These are phyloP conservation scores for Muntiacus muntjak DNA, from an alignment of 2,113 vertebrate genomes.

Conservation along the genomic window DNA sequence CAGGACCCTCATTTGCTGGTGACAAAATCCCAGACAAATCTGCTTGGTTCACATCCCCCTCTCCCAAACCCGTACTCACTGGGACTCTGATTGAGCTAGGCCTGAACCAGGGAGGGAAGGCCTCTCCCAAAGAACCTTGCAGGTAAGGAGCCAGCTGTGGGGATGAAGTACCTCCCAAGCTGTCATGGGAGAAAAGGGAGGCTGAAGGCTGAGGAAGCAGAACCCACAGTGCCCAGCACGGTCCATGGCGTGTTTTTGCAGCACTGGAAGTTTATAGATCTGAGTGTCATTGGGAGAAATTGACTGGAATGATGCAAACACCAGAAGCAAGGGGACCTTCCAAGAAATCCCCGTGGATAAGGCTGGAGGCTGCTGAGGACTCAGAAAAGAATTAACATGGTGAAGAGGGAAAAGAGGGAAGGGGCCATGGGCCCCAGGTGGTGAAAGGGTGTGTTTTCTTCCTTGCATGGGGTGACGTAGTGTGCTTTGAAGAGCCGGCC, in stretches of 20 bases:
- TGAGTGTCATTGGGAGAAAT: neutral
- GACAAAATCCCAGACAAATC: neutral
- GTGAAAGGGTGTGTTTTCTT: neutral
- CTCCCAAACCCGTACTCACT: neutral
- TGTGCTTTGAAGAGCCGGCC: neutral
- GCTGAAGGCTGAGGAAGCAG: accelerated
- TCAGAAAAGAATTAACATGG: neutral
- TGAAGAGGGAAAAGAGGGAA: neutral
- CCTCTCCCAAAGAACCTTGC: neutral
- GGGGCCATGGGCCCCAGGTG: accelerated
- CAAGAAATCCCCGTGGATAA: neutral
- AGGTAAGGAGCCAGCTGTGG: neutral
- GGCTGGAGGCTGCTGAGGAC: neutral
- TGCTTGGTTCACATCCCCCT: neutral
- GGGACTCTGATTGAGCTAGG: neutral
- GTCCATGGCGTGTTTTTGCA: accelerated
- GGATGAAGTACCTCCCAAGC: accelerated
- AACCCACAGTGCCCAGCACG: accelerated
- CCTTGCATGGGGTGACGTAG: neutral
- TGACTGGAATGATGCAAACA: accelerated
- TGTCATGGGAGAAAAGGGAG: neutral
- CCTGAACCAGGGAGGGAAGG: neutral
- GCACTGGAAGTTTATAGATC: neutral
- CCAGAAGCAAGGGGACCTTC: neutral
- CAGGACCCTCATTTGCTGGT: accelerated